Evolutionary conservation across 1,140 invertebrate genomes (phyloP).

Genomic region (Listronotus bonariensis): DNA sequence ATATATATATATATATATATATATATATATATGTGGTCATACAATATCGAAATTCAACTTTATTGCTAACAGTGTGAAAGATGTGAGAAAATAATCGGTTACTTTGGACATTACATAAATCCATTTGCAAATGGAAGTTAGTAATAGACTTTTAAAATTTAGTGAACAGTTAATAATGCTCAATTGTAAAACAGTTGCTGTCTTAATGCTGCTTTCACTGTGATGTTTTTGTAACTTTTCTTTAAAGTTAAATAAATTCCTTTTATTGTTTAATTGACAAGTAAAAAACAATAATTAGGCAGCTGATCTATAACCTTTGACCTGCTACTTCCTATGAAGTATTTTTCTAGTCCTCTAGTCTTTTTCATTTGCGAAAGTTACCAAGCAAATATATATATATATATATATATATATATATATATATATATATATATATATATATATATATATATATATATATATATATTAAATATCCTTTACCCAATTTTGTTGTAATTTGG

Average conservation of each 20-base stretch:
- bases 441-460: too few species aligned
- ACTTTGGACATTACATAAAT: slow-evolving; percentile 15
- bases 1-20: too few species aligned
- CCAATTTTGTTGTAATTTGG: too few species aligned
- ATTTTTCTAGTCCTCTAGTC: slow-evolving; percentile 29
- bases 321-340: slow-evolving; percentile 2
- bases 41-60: slow-evolving; percentile 49
- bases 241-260: slow-evolving; percentile 4
- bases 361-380: slow-evolving; percentile 33
- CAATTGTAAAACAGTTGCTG: slow-evolving; percentile 17
- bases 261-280: slow-evolving; percentile 16
- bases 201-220: slow-evolving; percentile 25
- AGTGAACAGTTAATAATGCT: slow-evolving; percentile 16
- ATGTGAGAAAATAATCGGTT: slow-evolving; percentile 12
- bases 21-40: too few species aligned
- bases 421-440: too few species aligned
- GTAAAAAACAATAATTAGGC: slow-evolving; percentile 24
- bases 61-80: slow-evolving; percentile 45
- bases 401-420: too few species aligned
- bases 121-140: slow-evolving; percentile 29
- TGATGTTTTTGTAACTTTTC: slow-evolving; percentile 13
- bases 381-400: too few species aligned
- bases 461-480: too few species aligned
- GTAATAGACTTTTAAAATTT: slow-evolving; percentile 10
- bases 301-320: slow-evolving; percentile 5